Evolutionary conservation across 2,888 invertebrate genomes (phyloP), one percentile per base, ranked within the genome.

Genomic region (Sicus ferrugineus): DNA sequence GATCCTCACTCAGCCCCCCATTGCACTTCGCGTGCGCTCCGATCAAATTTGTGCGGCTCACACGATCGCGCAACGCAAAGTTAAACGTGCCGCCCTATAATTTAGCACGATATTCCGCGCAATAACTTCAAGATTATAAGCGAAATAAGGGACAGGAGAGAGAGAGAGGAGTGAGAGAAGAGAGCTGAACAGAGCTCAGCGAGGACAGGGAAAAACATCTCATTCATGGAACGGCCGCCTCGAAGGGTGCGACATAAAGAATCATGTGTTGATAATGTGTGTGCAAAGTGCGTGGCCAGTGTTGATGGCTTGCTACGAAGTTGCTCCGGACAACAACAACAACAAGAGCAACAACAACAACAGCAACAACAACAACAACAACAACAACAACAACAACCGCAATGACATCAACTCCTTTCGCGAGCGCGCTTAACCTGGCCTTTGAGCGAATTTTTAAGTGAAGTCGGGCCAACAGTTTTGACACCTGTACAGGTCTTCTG

Each of bases 21-120:
- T 42, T 11, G 38, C 7, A n/a, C 42, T 16, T 42, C 3, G 0
- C 16, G 42, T 42, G n/a, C n/a, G 42, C 11, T 4, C 4, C 42
- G 42, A 42, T 4, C 67, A 59, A 48, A 69, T 73, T 72, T 70
- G 68, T 68, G 70, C 69, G 59, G 70, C 62, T 72, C 71, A 67
- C 72, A 73, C 72, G 73, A 72, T 74, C 69, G 68, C 64, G 50
- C 77, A 73, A 30, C 75, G 74, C 81, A 80, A 81, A 80, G 80
- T 80, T 80, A 81, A 80, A 80, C 75, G 76, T 70, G 79, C 80
- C 80, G 80, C 78, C 81, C 80, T 80, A 75, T 80, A 80, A 80
- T 80, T 80, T 81, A 75, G 77, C 74, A 70, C 76, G 76, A 79
- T 78, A 80, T 77, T 77, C 78, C 80, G 77, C 78, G 78, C 81